Conservation (phyloP, 2,113 vertebrate species). For the cattle (Bos taurus) region DNA sequence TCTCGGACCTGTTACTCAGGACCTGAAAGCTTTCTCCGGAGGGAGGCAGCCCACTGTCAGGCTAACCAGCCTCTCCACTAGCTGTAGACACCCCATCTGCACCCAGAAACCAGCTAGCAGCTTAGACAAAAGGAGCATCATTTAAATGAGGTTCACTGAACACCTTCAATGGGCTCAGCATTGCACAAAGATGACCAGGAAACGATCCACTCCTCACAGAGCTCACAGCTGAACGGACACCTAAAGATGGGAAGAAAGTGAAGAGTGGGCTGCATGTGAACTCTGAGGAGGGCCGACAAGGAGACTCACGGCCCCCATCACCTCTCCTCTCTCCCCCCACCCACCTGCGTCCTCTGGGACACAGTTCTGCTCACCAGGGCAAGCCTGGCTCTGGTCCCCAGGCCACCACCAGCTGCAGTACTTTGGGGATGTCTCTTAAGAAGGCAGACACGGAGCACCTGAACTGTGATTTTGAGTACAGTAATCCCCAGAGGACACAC, state of each 20-base stretch:
- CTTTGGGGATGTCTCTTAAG: background rate
- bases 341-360: too few species aligned
- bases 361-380: background rate
- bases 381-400: background rate
- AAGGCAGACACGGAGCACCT: background rate
- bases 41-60: background rate
- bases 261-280: background rate
- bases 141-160: background rate
- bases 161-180: too few species aligned
- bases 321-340: background rate
- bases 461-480: background rate
- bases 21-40: background rate
- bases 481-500: background rate
- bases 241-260: background rate
- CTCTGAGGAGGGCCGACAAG: background rate
- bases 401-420: background rate
- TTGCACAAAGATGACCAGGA: background rate
- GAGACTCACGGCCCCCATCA: background rate
- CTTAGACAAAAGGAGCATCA: background rate
- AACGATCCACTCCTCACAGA: background rate
- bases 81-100: fast-evolving
- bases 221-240: background rate
- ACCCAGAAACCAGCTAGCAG: background rate
- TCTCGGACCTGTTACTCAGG: background rate
- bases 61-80: background rate